Base-by-base conservation (phyloP, 2,888 invertebrate species). In the Mechanitis mazaeus region DNA sequence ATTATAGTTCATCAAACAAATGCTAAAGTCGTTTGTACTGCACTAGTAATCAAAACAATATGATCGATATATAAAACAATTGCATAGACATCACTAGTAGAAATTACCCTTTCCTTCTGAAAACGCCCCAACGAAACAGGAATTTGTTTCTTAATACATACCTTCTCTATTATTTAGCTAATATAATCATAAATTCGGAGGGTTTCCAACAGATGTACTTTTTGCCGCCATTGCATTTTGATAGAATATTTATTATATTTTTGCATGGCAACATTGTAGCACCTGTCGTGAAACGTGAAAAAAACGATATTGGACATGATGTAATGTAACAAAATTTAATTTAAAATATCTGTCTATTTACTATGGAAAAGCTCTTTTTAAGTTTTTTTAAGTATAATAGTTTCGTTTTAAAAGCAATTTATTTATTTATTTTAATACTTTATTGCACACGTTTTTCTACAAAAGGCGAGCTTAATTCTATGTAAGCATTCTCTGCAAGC, bases 121-220 rank as follows among this genome's bases (percentile, higher is more conserved):
- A 66, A 58, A 66, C 68, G 60, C 61, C 61, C 69, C 69, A 65
- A 59, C 65, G 70, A 68, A 73, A 74, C 75, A 75, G 75, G 75
- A 80, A 81, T 80, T 81, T 79, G 80, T 81, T 74, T 80, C 80
- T 79, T 78, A 80, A 78, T 79, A 78, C 80, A 68, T 69, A 72
- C 73, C 75, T 75, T 74, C 75, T 81, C 75, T 81, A 81, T 80
- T 81, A 81, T 80, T 82, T 82, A 80, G 73, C 74, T 72, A 76
- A 76, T 79, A 77, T 79, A 76, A 77, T 73, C 77, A 76, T 77
- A 80, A 73, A 76, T 78, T 75, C 67, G 55, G 64, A 68, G 71
- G 71, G 71, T 67, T 66, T 57, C 61, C 55, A 57, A 63, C 59
- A 59, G 58, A 59, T 63, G 63, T 58, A 59, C 56, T 64, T 58